Evolutionary conservation across 2,797 vertebrate genomes (phyloP).

Genomic region (Centroberyx gerrardi): DNA sequence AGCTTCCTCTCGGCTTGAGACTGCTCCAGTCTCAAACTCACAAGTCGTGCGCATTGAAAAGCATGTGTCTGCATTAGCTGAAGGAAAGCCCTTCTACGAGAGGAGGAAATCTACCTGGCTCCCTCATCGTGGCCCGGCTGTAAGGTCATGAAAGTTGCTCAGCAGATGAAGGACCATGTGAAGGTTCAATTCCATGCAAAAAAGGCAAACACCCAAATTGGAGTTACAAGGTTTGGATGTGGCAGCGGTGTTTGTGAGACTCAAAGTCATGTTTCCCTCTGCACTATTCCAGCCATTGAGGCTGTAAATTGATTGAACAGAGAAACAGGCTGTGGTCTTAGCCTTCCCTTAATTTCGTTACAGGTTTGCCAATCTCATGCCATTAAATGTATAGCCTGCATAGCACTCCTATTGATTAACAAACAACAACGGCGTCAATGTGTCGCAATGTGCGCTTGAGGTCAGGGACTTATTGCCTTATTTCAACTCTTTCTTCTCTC

Average conservation of each 20-base stretch:
- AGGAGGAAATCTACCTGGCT: not conserved
- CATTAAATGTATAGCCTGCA: conserved; percentile 80
- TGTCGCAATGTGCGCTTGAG: conserved; percentile 82
- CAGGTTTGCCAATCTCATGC: conserved; percentile 76
- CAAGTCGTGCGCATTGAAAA: not conserved
- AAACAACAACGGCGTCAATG: conserved; percentile 82
- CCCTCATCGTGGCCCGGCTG: not conserved
- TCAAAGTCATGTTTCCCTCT: conserved; percentile 67
- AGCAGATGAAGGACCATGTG: not conserved
- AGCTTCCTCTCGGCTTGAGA: not conserved
- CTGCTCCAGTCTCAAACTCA: not conserved
- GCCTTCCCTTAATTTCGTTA: conserved; percentile 76
- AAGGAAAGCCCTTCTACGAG: not conserved
- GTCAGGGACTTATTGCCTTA: conserved; percentile 81
- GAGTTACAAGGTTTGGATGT: conserved; percentile 21
- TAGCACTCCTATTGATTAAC: conserved; percentile 81
- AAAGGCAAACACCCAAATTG: conserved; percentile 16
- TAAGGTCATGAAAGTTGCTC: not conserved
- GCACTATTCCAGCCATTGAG: conserved; percentile 57
- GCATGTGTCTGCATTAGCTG: not conserved
- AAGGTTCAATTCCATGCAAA: conserved; percentile 5
- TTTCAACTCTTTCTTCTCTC: conserved; percentile 72
- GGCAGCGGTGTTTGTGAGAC: conserved; percentile 8
- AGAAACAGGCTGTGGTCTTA: conserved; percentile 61
- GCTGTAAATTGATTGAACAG: conserved; percentile 69